Evolutionary conservation across 2,113 vertebrate genomes (phyloP).

Genomic region (Clarias magur): DNA sequence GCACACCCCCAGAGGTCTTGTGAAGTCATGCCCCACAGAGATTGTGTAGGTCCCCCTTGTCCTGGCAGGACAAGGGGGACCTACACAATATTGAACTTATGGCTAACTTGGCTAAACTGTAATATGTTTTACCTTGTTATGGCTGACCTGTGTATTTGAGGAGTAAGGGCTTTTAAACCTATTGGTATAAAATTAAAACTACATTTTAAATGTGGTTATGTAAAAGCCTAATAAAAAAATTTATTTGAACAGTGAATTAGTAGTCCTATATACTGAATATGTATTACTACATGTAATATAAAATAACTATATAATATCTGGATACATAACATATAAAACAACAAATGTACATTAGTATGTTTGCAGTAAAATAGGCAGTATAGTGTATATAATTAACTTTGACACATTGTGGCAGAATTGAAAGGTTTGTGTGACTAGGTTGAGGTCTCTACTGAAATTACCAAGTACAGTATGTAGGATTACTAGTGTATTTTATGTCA

Average conservation of each 20-base stretch:
- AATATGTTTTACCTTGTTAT: no score
- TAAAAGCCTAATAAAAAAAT: neutral
- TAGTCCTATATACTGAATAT: no score
- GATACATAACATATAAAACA: neutral
- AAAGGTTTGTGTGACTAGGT: neutral
- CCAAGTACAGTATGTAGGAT: neutral
- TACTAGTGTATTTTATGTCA: neutral
- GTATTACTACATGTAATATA: neutral
- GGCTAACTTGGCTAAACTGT: no score
- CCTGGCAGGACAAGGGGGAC: no score
- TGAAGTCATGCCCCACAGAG: no score
- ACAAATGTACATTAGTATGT: neutral
- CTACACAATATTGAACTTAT: no score
- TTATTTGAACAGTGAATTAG: neutral
- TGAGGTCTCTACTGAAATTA: neutral
- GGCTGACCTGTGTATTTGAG: neutral
- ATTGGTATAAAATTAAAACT: neutral
- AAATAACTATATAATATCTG: neutral
- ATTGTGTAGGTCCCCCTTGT: no score
- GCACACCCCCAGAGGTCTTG: no score
- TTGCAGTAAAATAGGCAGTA: neutral
- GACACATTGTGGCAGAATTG: neutral
- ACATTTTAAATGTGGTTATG: neutral
- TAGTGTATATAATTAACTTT: neutral
- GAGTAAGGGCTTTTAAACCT: neutral